A percentile compares a stretch with the other conserved stretches of the same genome.
phyloP scores from a whole-genome alignment of 2,113 vertebrate species.

The Phycodurus eques region DNA sequence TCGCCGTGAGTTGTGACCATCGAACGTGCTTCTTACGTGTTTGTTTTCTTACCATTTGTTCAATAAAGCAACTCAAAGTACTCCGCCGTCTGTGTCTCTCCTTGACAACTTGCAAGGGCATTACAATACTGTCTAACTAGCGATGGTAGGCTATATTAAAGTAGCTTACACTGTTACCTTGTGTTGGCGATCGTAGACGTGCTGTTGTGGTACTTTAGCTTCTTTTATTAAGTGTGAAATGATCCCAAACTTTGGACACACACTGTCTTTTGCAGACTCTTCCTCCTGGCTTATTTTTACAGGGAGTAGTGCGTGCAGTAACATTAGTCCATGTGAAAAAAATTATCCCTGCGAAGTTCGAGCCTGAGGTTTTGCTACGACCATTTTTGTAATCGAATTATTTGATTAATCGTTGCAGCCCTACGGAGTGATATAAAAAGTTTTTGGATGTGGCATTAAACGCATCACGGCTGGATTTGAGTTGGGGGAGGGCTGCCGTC shows the following conservation, averaged over 20 bases:
- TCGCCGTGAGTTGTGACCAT: not conserved
- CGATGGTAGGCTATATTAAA: not conserved
- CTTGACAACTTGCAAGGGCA: not conserved
- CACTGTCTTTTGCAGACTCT: not conserved
- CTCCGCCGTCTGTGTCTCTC: not conserved
- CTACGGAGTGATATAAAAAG: not conserved
- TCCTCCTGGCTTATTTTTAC: too few species aligned
- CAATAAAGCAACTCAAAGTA: not conserved
- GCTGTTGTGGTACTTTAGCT: not conserved
- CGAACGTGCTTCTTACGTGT: not conserved
- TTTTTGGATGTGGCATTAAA: slow-evolving; percentile 28
- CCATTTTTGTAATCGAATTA: not conserved
- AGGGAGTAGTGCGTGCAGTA: too few species aligned
- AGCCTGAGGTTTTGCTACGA: not conserved
- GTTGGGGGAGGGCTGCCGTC: slow-evolving; percentile 62
- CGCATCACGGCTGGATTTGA: slow-evolving; percentile 65
- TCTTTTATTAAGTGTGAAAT: not conserved
- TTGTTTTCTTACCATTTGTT: not conserved
- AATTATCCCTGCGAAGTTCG: not conserved
- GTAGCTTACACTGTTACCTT: not conserved
- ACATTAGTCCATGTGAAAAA: too few species aligned
- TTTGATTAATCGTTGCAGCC: not conserved
- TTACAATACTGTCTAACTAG: not conserved
- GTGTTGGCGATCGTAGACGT: not conserved
- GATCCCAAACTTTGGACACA: not conserved